Evolutionary conservation across 2,797 vertebrate species (phyloP).

Genomic region (Micrastur ruficollis): DNA sequence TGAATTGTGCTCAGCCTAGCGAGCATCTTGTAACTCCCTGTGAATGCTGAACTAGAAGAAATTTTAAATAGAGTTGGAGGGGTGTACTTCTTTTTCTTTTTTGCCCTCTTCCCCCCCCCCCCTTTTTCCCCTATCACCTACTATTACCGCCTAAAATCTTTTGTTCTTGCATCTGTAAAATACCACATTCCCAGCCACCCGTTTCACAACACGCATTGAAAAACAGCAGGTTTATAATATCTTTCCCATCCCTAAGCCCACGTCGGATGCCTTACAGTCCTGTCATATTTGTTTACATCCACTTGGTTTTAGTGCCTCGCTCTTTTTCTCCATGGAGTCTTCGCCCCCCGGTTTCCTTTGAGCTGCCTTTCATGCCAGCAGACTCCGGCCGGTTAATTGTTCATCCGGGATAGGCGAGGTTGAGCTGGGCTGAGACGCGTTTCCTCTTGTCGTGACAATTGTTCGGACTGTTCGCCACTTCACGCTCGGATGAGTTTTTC

Average conservation of each 20-base stretch:
- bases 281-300: background rate
- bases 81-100: too few relatives aligned
- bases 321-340: background rate
- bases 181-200: background rate
- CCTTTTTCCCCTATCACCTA: background rate
- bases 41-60: background rate
- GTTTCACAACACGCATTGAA: background rate
- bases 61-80: background rate
- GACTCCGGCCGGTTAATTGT: background rate
- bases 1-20: background rate
- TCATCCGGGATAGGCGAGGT: background rate
- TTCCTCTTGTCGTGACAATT: background rate
- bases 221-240: background rate
- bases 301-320: background rate
- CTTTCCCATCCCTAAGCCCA: background rate
- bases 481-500: background rate
- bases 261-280: background rate
- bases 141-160: background rate
- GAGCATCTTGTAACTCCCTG: background rate
- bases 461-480: background rate
- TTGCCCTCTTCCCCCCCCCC: accelerated
- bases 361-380: background rate
- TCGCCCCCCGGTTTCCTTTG: background rate
- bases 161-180: background rate
- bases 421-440: background rate